Base-by-base conservation (phyloP, 2,888 invertebrate genomes). In the Perizoma flavofasciatum region DNA sequence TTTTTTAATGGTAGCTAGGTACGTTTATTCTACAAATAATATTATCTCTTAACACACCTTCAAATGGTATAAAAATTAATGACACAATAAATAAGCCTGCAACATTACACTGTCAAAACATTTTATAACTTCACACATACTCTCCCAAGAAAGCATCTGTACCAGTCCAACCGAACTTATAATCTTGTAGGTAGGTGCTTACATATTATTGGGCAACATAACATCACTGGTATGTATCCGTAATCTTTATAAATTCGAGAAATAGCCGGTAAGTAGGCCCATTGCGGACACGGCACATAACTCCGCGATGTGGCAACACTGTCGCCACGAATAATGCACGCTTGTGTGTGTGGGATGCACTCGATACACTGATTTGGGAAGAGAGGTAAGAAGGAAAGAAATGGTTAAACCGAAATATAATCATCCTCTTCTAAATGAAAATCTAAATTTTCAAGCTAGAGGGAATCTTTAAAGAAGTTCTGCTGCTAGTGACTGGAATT, bases 341-440 rank as follows among this genome's bases (percentile, higher is more conserved):
- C 65, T 65, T 62, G 81, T 73, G 88, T 88, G 85, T 85, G 88
- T 77, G 85, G 77, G 79, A 82, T 88, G 88, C 87, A 88, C 86
- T 88, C 78, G 71, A 53, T 63, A 66, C 66, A 61, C 45, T 40
- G 44, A 52, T 37, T 4, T n/a, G 45, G 57, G 46, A 52, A 56
- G 71, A 78, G 10, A 33, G 10, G 6, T 10, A 45, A 10, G n/a
- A 6, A 34, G 8, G 7, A 48, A 40, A 41, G 0, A 41, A n/a
- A 6, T 41, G 6, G 7, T 6, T 43, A 39, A 11, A 39, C 32
- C 40, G 48, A 43, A 5, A 37, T 4, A 37, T 4, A 6, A 37
- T 37, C 37, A 3, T 1, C 7, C 37, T 37, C 7, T 37, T 22
- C 8, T 5, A 54, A 1, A 3, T 22, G 22, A 22, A 1, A 22